Conservation (phyloP, 2,113 vertebrate species). For the Eptesicus fuscus region DNA sequence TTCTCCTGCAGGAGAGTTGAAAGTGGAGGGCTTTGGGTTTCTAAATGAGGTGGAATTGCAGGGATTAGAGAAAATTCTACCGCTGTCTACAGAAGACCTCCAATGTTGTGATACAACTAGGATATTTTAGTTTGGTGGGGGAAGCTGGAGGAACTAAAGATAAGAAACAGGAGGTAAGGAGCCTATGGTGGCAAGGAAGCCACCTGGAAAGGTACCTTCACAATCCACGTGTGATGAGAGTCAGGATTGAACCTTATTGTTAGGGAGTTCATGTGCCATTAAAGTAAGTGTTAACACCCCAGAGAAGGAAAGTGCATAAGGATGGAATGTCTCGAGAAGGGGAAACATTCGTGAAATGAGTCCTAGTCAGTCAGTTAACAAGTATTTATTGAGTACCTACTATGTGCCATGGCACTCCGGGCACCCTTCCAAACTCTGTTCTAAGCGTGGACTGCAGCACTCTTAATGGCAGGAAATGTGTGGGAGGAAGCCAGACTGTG, state of each 20-base stretch:
- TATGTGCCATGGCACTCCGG: background rate
- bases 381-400: constrained; percentile 15
- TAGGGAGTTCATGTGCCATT: background rate
- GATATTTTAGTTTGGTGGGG: background rate
- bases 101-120: background rate
- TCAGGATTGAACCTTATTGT: background rate
- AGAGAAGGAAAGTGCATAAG: background rate
- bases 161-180: background rate
- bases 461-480: constrained; percentile 56
- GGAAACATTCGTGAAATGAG: background rate
- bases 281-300: background rate
- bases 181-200: background rate
- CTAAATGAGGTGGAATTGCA: background rate
- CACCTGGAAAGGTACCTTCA: background rate
- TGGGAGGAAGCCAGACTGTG: constrained; percentile 52
- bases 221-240: background rate
- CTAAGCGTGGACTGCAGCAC: background rate
- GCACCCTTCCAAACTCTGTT: background rate
- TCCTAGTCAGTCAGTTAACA: background rate
- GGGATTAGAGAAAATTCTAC: background rate
- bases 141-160: background rate
- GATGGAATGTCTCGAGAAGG: background rate
- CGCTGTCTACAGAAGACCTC: background rate
- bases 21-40: background rate
- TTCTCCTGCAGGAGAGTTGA: background rate